phyloP scores from a whole-genome alignment of 2,797 vertebrate genomes.

The Arctocebus calabarensis region DNA sequence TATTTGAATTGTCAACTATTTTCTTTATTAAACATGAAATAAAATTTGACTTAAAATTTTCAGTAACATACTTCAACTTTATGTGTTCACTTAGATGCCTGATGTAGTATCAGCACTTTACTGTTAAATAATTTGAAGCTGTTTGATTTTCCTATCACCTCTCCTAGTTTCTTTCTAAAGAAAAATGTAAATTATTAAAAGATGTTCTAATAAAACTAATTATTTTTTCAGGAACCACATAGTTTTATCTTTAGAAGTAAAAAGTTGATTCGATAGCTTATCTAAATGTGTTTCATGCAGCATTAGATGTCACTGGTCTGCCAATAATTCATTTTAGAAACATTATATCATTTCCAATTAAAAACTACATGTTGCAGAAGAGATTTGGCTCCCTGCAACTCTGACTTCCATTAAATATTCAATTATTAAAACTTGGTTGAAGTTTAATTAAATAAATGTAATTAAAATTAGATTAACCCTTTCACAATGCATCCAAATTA shows the following conservation, averaged over 20 bases:
- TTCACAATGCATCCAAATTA: slow-evolving; percentile 69
- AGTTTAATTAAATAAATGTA: slow-evolving; percentile 84
- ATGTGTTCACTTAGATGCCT: background rate
- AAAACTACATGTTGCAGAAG: slow-evolving; percentile 69
- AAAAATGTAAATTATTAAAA: slow-evolving; percentile 6
- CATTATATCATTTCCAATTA: slow-evolving; percentile 81
- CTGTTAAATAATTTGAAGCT: background rate
- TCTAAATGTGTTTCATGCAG: slow-evolving; percentile 61
- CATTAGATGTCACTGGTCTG: slow-evolving; percentile 53
- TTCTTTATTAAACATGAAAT: background rate
- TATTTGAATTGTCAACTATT: background rate
- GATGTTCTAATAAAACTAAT: background rate
- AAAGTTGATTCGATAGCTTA: slow-evolving; percentile 51
- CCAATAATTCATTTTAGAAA: slow-evolving; percentile 74
- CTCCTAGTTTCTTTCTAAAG: background rate
- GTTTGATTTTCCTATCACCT: background rate
- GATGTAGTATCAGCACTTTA: background rate
- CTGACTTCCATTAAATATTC: slow-evolving; percentile 79
- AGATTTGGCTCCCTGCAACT: slow-evolving; percentile 74
- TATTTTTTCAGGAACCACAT: slow-evolving; percentile 6
- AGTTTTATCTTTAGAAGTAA: slow-evolving; percentile 50
- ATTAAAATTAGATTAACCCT: slow-evolving; percentile 84
- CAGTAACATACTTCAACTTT: background rate
- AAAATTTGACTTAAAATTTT: slow-evolving; percentile 19
- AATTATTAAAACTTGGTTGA: slow-evolving; percentile 79